Conservation (phyloP, 2,113 vertebrate species). For the Oreochromis spilurus region DNA sequence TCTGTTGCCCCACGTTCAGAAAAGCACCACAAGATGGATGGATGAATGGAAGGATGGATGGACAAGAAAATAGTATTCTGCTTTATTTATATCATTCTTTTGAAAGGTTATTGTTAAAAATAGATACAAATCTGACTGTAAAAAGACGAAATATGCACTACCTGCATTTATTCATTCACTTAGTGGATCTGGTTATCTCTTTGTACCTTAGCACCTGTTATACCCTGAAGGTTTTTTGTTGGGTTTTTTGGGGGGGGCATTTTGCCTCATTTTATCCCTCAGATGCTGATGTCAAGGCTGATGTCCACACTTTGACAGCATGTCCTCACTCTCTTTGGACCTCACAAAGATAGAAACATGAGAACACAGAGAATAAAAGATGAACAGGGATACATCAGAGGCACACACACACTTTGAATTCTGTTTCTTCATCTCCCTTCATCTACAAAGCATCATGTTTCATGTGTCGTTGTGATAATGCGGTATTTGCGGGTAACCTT, state of each 20-base stretch:
- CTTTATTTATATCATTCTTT: background rate
- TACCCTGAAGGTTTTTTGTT: background rate
- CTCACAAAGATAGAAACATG: background rate
- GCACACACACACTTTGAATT: background rate
- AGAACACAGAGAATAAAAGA: conserved; percentile 23
- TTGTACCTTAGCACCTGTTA: background rate
- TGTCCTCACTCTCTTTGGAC: background rate
- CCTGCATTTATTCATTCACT: background rate
- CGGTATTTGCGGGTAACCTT: conserved; percentile 36
- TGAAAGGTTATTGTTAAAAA: background rate
- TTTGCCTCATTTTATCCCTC: background rate
- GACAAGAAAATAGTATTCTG: background rate
- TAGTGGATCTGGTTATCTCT: background rate
- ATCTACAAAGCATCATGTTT: conserved; percentile 22
- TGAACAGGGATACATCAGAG: background rate
- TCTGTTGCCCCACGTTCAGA: background rate
- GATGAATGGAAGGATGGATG: background rate
- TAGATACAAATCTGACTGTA: background rate
- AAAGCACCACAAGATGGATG: background rate
- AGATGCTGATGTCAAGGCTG: background rate
- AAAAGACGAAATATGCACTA: background rate
- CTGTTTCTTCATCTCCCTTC: background rate
- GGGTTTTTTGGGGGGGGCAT: background rate
- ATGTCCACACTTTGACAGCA: background rate
- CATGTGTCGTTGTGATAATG: background rate